Base-by-base conservation (phyloP, 2,797 vertebrate genomes). In the Scomberomorus guttatus region DNA sequence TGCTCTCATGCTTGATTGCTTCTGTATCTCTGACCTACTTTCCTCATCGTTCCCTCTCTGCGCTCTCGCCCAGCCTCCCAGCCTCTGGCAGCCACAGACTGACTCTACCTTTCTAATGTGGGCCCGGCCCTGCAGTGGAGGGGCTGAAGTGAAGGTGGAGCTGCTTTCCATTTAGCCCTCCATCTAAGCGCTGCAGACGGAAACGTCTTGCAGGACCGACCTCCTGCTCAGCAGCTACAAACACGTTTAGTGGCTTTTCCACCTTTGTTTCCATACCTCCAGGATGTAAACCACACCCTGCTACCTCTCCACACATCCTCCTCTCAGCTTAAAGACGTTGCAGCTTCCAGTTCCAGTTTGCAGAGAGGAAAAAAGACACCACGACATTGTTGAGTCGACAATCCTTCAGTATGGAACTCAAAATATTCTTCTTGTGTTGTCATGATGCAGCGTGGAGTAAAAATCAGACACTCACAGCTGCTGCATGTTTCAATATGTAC, bases 11-110 rank as follows among this genome's bases (percentile, higher is more conserved):
- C 92, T 87, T 67, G 87, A 72, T 63, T 93, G 93, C 88, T 54
- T 86, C 90, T 90, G 86, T 64, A 84, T 89, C 89, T 89, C 90
- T 95, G 94, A 94, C 93, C 95, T 95, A 95, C 91, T 95, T 95
- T 92, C 67, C 64, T 80, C 80, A n/a, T 75, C 83, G 6, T 64
- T 61, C 64, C 32, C 72, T 46, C 72, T 52, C 72, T 60, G 71
- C 13, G 29, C 44, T 63, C 76, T 79, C 56, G 24, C 69, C 63
- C 82, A 70, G 67, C 81, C 86, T 89, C 87, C 37, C 72, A 6
- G 18, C 46, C 46, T 50, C 46, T 50, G 3, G 73, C 82, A 39
- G 70, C 65, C 84, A 46, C 77, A 55, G 54, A 62, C 77, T 10
- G 46, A 17, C 78, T 89, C 82, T 70, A 88, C 86, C 90, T 84